Evolutionary conservation across 2,797 vertebrate genomes (phyloP), one percentile per base, ranked within the genome.

Genomic region (Uromys caudimaculatus): DNA sequence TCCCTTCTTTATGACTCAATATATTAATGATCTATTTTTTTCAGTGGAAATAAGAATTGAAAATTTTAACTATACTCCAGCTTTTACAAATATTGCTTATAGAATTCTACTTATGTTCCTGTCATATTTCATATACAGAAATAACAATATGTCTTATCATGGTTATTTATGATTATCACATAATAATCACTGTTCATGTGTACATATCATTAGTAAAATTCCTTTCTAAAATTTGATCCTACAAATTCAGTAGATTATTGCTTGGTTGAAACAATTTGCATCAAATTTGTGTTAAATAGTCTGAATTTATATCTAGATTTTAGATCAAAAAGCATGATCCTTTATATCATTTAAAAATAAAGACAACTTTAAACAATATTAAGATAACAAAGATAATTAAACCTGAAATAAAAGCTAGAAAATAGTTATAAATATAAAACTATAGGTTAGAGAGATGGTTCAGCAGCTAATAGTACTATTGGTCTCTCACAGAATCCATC

Each of bases 341-440:
- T 47, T 0, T 9, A 93, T 56, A 93, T 64, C 90, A 64, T 81
- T 76, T 21, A 75, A 84, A 82, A 92, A 2, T 24, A 24, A 50
- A 56, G 23, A 54, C 44, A 54, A 93, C 84, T 85, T n/a, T n/a
- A 95, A 95, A 60, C 14, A 79, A 75, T 75, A 58, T 81, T n/a
- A 75, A 95, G 41, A 87, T 38, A 95, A 86, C 1, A 11, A 64
- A 32, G 38, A 35, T 50, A 90, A 90, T 58, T 86, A n/a, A 73
- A 79, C 16, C 44, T 64, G 12, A 79, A 79, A 85, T 95, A 47
- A 85, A 93, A 60, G 3, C 8, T 69, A 60, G 47, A 19, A 78
- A 64, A 35, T 9, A 71, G 32, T 17, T 8, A 54, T 29, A 79
- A 54, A 62, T 73, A 79, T 56, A 85, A 73, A 90, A 73, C 5